Evolutionary conservation across 2,113 vertebrate species (phyloP), one percentile per base, ranked within the genome.

Genomic region (Anguilla rostrata): DNA sequence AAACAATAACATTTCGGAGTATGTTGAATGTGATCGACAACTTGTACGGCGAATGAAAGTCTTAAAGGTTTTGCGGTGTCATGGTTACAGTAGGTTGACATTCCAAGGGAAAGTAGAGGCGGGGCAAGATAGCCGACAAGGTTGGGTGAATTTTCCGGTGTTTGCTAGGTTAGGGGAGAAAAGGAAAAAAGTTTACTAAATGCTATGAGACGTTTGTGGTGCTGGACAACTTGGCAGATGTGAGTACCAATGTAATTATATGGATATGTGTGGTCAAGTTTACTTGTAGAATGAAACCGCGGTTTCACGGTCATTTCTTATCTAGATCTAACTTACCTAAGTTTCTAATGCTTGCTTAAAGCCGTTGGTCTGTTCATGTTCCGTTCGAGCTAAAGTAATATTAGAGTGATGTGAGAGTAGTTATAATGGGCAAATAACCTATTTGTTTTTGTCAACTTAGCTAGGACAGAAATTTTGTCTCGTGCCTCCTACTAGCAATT

Each of bases 101-200:
- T 92, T 94, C 91, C 90, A 88, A 3, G 90, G 92, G 88, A 91
- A 63, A 86, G 81, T 16, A 22, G 81, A 87, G 91, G 94, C 93
- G 92, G 93, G 94, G 88, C 82, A 88, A 26, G 34, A 0, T 8
- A 39, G 34, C 75, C 83, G 53, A 95, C 95, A 96, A 2, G 94
- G 89, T 88, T 90, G 95, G 86, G 81, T 95, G 94, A 90, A 82
- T 90, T 87, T 88, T 86, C 57, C 80, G 83, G 34, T 63, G 71
- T 39, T 79, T 39, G 43, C 49, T 78, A 78, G 87, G 83, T 88
- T 85, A 88, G 84, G 84, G 83, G 43, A 88, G 87, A 49, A 90
- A 87, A 71, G 43, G 86, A 84, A 90, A 87, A 83, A 90, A 86
- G 83, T 83, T 78, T 11, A 78, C 15, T 9, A 83, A 78, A 56